Conservation (phyloP, 2,797 vertebrate species). For the Astyanax mexicanus region DNA sequence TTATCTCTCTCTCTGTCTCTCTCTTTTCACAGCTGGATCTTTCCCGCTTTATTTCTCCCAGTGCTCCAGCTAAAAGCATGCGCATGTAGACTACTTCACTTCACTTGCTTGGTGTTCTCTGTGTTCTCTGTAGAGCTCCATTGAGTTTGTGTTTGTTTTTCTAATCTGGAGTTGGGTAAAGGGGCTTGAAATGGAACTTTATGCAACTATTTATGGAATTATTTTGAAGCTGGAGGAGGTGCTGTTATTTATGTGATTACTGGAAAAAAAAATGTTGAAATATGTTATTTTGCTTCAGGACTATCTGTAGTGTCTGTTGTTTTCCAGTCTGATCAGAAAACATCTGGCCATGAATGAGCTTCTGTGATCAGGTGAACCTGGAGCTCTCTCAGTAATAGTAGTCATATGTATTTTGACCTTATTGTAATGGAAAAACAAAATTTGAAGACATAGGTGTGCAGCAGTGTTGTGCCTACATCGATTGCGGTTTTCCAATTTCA, state of each 20-base stretch:
- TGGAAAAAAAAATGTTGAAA: too few relatives aligned
- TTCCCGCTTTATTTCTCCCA: constrained; percentile 35
- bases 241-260: background rate
- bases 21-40: constrained; percentile 5
- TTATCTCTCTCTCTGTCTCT: background rate
- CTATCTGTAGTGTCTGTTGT: background rate
- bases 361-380: background rate
- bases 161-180: too few relatives aligned
- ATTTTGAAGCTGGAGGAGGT: background rate
- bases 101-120: constrained; percentile 19
- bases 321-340: too few relatives aligned
- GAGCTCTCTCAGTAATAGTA: background rate
- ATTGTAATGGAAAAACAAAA: background rate
- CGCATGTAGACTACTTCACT: too few relatives aligned
- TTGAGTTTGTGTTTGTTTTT: constrained; percentile 15
- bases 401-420: background rate
- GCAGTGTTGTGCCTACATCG: too few relatives aligned
- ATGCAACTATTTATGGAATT: background rate
- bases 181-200: background rate
- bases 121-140: background rate
- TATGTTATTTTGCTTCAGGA: background rate
- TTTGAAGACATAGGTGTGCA: background rate
- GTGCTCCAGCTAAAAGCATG: constrained; percentile 12
- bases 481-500: too few relatives aligned
- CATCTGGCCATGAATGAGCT: background rate